Conservation (phyloP, 2,113 vertebrate species). For the Asarcornis scutulata region DNA sequence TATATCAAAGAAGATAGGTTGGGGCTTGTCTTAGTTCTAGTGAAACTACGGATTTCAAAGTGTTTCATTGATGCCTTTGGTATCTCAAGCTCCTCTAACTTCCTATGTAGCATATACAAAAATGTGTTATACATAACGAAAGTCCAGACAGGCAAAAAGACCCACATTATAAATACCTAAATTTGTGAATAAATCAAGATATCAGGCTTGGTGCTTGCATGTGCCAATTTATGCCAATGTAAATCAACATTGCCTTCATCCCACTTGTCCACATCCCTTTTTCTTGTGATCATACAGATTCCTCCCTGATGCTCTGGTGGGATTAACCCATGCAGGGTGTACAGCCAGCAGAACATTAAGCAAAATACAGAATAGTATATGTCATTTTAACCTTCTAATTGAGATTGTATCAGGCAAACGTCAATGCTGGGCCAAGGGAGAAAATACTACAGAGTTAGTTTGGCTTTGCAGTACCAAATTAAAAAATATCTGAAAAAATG, state of each 20-base stretch:
- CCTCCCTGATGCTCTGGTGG: not conserved
- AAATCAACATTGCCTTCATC: not conserved
- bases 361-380: not conserved
- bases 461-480: not conserved
- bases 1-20: not conserved
- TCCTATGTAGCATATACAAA: not conserved
- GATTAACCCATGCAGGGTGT: not conserved
- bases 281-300: not conserved
- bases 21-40: not conserved
- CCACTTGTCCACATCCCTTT: not conserved
- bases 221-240: not conserved
- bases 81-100: not conserved
- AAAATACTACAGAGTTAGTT: not conserved
- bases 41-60: not conserved
- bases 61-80: not conserved
- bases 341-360: not conserved
- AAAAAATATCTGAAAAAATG: not conserved
- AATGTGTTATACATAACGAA: not conserved
- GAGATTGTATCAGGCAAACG: not conserved
- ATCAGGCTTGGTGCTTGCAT: not conserved
- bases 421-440: not conserved
- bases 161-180: not conserved
- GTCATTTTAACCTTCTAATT: not conserved
- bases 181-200: not conserved
- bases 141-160: not conserved